These are phyloP conservation scores for Ormia ochracea DNA, from an alignment of 2,888 invertebrate species.

Conservation along the genomic window DNA sequence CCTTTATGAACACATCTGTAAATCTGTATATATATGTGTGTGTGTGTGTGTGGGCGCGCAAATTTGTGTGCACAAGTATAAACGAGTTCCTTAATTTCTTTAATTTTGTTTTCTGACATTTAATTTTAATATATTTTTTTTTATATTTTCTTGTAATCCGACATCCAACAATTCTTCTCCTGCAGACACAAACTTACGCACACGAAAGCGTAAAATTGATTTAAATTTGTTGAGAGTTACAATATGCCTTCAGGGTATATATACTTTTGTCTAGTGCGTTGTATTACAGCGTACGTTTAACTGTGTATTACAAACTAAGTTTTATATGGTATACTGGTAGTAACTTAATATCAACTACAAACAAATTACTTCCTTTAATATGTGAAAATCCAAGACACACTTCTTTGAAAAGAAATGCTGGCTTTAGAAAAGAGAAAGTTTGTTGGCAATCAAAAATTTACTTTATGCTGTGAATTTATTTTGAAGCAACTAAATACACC, in stretches of 20 bases:
- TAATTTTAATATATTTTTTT: not conserved
- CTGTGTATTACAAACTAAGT: not conserved
- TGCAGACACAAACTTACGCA: not conserved
- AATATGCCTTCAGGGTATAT: conserved; percentile 21
- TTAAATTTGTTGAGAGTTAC: not conserved
- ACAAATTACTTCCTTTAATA: not conserved
- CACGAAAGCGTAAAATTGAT: not conserved
- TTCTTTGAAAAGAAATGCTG: not conserved
- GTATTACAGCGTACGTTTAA: not conserved
- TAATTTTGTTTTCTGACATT: conserved; percentile 38
- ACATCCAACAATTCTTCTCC: not conserved
- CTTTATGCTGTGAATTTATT: not conserved
- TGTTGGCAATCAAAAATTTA: not conserved
- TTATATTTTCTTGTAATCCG: too few species aligned
- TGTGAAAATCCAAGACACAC: not conserved
- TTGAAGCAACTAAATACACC: not conserved
- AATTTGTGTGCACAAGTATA: conserved; percentile 44
- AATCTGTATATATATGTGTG: too few species aligned
- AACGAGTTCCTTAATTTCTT: conserved; percentile 18
- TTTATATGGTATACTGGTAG: not conserved
- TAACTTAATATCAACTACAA: not conserved
- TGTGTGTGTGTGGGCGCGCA: too few species aligned
- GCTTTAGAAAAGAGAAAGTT: not conserved
- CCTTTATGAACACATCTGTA: too few species aligned
- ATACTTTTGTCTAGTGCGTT: conserved; percentile 43